Evolutionary conservation across 2,888 invertebrate species (phyloP), one percentile per base, ranked within the genome.

Genomic region (Oasisia sp.): DNA sequence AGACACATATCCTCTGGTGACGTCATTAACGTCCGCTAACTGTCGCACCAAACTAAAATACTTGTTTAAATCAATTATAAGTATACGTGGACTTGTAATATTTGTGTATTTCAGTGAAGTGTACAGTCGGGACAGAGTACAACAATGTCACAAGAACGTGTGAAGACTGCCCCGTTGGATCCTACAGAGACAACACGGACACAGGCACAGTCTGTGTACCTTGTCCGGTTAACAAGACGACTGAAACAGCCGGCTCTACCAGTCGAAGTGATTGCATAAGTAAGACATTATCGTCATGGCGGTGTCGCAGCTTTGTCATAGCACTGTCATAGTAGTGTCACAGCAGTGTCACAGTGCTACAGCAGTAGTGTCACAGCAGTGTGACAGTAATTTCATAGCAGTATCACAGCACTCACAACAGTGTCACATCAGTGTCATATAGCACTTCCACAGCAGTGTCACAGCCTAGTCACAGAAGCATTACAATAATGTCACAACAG

Each of bases 121-220:
- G 90, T 19, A 90, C 90, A 19, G 90, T 19, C 27, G 90, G 90
- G 27, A 90, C 90, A 90, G 90, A 14, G 12, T 90, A 90, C 90
- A 90, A 19, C 90, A 90, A 14, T 19, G 27, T 19, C 11, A 90
- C 90, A 90, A 90, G 27, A 19, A 90, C 90, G 27, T 90, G 90
- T 90, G 90, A 90, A 1, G 90, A 90, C 90, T 90, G 90, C 38
- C 38, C 38, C 38, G 4, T 38, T 38, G 38, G 38, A 4, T 38
- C 38, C 38, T 38, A 38, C 38, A 90, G 90, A 90, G 90, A 19
- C 90, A 38, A 38, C 38, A 38, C 38, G 38, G 1, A 90, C 12
- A 90, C 90, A 38, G 38, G 19, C 90, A 90, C 90, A 90, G 27
- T 12, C 12, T 90, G 90, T 90, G 90, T 5, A 19, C 12, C 90